These are phyloP conservation scores for Macroglossus sobrinus DNA, from an alignment of 2,113 vertebrate species.

Conservation along the genomic window DNA sequence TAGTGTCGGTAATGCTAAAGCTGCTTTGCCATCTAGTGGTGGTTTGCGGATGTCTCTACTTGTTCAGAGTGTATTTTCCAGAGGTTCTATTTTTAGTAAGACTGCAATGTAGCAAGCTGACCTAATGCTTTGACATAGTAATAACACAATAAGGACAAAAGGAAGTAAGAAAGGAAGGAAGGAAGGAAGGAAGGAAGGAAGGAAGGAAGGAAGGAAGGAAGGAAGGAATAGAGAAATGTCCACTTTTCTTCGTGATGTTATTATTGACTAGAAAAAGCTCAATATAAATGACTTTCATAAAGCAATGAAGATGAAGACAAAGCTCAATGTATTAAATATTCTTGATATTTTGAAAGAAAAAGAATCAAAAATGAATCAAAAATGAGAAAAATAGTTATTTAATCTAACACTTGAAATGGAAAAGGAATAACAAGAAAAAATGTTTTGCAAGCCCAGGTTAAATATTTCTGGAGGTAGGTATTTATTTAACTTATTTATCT, in stretches of 20 bases:
- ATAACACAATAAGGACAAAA: conserved; percentile 36
- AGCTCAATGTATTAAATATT: neutral
- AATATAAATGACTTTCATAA: neutral
- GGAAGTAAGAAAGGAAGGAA: conserved; percentile 26
- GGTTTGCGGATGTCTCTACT: neutral
- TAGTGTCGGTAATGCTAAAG: conserved; percentile 33
- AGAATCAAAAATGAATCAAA: neutral
- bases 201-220: too few relatives aligned
- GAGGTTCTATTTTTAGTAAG: conserved; percentile 70
- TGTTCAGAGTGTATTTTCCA: neutral
- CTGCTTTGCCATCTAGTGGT: conserved; percentile 82
- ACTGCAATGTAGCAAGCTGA: conserved; percentile 54
- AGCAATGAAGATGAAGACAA: neutral
- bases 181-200: neutral
- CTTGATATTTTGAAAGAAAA: conserved; percentile 35
- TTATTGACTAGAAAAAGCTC: conserved; percentile 9
- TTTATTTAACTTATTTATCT: neutral
- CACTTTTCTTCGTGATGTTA: neutral
- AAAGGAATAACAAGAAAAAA: neutral
- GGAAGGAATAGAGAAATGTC: neutral
- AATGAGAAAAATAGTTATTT: conserved; percentile 14
- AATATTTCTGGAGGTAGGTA: neutral
- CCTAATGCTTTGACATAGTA: conserved; percentile 65
- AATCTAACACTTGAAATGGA: neutral
- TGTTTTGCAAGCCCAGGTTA: neutral